Evolutionary conservation across 2,113 vertebrate genomes (phyloP), one percentile per base, ranked within the genome.

Genomic region (Phalacrocorax brasilianus): DNA sequence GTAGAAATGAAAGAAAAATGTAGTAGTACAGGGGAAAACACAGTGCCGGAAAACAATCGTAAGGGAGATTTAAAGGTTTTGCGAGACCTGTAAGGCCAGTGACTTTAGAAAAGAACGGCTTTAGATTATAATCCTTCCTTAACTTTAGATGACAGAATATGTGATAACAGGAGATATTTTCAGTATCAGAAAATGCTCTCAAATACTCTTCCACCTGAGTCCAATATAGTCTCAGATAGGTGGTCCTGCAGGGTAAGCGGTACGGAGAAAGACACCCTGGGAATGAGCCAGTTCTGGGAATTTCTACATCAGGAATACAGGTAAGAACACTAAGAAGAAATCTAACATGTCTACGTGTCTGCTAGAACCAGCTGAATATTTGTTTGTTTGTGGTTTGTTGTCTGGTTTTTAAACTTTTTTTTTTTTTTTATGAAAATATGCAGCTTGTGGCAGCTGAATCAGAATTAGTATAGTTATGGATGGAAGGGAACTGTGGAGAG

Each of bases 21-120:
- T 85, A 73, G 42, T 8, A 30, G 21, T n/a, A 40, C 0, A 0
- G 27, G 27, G 67, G 42, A 14, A 74, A 86, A 80, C 18, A 14
- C 2, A 44, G 33, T 1, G 1, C 6, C 45, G 66, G 24, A 4
- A 73, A 45, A 61, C 45, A 33, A 17, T 13, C 14, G 0, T 18
- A 23, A 66, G 24, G 17, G n/a, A 90, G 12, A 76, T 30, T 2
- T 14, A 32, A 53, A 81, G 61, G 23, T 65, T 93, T 65, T 44
- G 6, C 30, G 70, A 89, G 38, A 42, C 24, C 16, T 30, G 8
- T 33, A 68, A 82, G 52, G 52, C 13, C 35, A 49, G 28, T 20
- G 42, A 63, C n/a, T 76, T 73, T 30, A 32, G 61, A 86, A 86
- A 14, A 86, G 30, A 62, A 77, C 9, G 3, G 17, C 47, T 23